Conservation (phyloP, 2,888 invertebrate genomes). For the Gandaritis pyraliata region DNA sequence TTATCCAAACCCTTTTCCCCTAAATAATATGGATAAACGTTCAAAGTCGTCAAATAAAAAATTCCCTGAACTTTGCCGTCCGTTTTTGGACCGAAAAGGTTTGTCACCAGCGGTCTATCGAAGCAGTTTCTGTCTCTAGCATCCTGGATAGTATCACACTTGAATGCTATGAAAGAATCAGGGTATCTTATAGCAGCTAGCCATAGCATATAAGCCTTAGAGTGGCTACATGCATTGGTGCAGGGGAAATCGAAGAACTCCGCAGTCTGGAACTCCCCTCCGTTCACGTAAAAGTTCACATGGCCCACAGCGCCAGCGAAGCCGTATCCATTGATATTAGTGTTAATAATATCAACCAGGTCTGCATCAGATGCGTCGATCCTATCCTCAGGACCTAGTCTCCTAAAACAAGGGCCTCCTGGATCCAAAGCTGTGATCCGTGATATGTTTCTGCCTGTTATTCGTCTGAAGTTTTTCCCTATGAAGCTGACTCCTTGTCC, state of each 20-base stretch:
- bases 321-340: conserved; percentile 46
- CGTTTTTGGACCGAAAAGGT: conserved; percentile 38
- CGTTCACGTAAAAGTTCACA: conserved; percentile 49
- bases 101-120: conserved; percentile 43
- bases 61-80: conserved; percentile 51
- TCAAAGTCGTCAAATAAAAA: conserved; percentile 48
- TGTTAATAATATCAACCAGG: conserved; percentile 43
- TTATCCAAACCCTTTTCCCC: conserved; percentile 50
- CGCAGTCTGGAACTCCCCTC: conserved; percentile 47
- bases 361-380: conserved; percentile 47
- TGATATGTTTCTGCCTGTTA: conserved; percentile 45
- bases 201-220: conserved; percentile 41
- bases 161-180: conserved; percentile 43
- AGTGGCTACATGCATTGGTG: conserved; percentile 44
- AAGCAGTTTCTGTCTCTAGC: conserved; percentile 47
- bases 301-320: conserved; percentile 47
- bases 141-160: conserved; percentile 48
- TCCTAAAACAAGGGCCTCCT: conserved; percentile 46
- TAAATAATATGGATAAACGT: conserved; percentile 52
- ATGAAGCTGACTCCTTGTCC: conserved; percentile 45
- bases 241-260: conserved; percentile 40
- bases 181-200: conserved; percentile 43
- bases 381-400: conserved; percentile 42
- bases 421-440: conserved; percentile 45
- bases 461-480: conserved; percentile 40